phyloP scores from a whole-genome alignment of 2,888 invertebrate genomes.

The Himalopsyche anomala region DNA sequence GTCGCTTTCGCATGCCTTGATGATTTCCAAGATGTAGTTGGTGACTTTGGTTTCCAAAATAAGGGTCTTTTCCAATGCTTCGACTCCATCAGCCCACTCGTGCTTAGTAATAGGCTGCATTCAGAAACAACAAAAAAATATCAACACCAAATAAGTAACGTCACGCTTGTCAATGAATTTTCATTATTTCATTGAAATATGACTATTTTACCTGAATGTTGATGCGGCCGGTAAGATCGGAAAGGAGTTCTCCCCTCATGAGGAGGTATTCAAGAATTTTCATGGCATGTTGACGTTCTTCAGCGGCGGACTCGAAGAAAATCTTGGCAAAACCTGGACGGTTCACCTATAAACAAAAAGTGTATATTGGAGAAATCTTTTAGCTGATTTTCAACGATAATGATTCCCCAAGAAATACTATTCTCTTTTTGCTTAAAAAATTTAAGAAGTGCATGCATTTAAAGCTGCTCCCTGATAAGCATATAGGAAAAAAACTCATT shows the following conservation, averaged over 20 bases:
- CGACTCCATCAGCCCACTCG: conserved; percentile 79
- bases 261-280: conserved; percentile 91
- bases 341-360: conserved; percentile 74
- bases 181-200: neutral
- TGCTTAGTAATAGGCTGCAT: conserved; percentile 72
- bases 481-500: too few species aligned
- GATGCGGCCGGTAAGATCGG: conserved; percentile 44
- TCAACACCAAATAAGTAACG: neutral
- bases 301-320: conserved; percentile 89
- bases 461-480: too few species aligned
- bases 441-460: too few species aligned
- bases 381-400: too few species aligned
- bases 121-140: neutral
- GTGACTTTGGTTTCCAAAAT: conserved; percentile 87
- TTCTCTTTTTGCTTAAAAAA: too few species aligned
- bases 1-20: conserved; percentile 81
- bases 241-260: conserved; percentile 83
- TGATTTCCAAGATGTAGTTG: conserved; percentile 83
- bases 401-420: too few species aligned
- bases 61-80: conserved; percentile 86
- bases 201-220: conserved; percentile 37
- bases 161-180: too few species aligned
- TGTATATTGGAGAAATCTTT: too few species aligned
- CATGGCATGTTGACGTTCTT: conserved; percentile 92
- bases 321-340: conserved; percentile 92